A percentile compares a stretch with the other conserved stretches of the same genome.
Evolutionary conservation across 2,888 invertebrate genomes (phyloP).

Genomic region (Polylopha cassiicola): DNA sequence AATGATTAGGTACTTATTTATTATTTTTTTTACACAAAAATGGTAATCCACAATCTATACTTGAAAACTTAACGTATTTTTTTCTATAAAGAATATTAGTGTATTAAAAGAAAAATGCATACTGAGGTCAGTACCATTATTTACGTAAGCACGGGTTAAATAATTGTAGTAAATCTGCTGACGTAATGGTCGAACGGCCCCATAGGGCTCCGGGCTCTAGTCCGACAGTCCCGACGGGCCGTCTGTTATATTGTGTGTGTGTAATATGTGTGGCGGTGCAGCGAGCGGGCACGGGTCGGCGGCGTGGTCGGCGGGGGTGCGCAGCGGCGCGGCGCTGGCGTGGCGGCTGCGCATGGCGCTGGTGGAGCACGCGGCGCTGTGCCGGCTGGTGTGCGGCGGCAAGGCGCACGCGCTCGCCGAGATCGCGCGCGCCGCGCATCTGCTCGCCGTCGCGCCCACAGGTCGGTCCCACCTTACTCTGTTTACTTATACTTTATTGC

Average conservation of each 20-base stretch:
- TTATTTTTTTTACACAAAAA: too few species aligned
- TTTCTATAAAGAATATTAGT: too few species aligned
- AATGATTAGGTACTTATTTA: too few species aligned
- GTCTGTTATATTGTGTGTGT: not conserved
- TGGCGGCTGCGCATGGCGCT: conserved; percentile 96
- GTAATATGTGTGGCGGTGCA: conserved; percentile 84
- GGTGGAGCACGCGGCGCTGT: conserved; percentile 97
- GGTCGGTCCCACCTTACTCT: conserved; percentile 24
- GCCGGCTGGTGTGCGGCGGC: conserved; percentile 97
- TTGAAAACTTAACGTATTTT: too few species aligned
- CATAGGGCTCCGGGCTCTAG: too few species aligned
- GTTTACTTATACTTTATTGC: not conserved
- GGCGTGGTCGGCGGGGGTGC: conserved; percentile 27
- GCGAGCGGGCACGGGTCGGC: conserved; percentile 73
- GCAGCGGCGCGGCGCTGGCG: conserved; percentile 66
- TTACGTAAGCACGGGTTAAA: too few species aligned
- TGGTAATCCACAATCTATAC: too few species aligned
- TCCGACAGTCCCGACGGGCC: too few species aligned
- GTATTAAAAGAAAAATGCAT: too few species aligned
- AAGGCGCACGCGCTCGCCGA: conserved; percentile 93
- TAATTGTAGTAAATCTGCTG: too few species aligned
- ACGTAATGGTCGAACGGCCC: too few species aligned
- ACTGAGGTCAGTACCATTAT: too few species aligned
- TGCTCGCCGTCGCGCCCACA: conserved; percentile 38
- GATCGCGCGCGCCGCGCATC: conserved; percentile 70